Evolutionary conservation across 2,888 invertebrate species (phyloP), one percentile per base, ranked within the genome.

Genomic region (Euplagia quadripunctaria): DNA sequence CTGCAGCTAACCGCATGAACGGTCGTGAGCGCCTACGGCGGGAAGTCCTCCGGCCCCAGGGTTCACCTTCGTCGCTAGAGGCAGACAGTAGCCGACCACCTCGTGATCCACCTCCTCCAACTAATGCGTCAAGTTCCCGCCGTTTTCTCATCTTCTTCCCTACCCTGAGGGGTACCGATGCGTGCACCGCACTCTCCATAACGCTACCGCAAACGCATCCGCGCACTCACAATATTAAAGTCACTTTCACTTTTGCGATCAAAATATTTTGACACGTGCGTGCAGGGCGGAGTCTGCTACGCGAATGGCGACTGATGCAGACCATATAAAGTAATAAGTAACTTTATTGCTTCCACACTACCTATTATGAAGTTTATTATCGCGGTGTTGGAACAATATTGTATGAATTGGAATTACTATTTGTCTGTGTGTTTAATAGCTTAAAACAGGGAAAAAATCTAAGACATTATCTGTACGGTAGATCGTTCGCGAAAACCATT

Each of bases 61-160:
- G 97, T 96, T 94, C 97, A 89, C 96, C 95, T 70, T 96, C 96
- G 73, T 96, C 96, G 73, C 95, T 95, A 65, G 97, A 97, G 76
- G 97, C 96, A 68, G 97, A 96, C 85, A 97, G 95, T 82, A 97
- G 96, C 89, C 97, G 94, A 64, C 96, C 96, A 0, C 95, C 93
- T 7, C 96, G 89, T 46, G 93, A 93, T 1, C 92, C 95, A 49
- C 89, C 93, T 89, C 97, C 90, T 93, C 96, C 88, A 69, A 97
- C 97, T 72, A 98, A 91, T 64, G 98, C 98, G 90, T 98, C 98
- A 84, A 98, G 93, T 91, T 98, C 97, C 87, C 97, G 96, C 81
- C 98, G 96, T 89, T 98, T 98, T 88, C 97, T 96, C 97, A 98
- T 97, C 94, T 97, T 97, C 93, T 98, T 98, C 82, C 96, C 90